Percentiles rank a stretch among this genome's conserved stretches.
These are phyloP conservation scores for Callionymus lyra DNA, from an alignment of 2,113 vertebrate genomes.

Conservation along the genomic window DNA sequence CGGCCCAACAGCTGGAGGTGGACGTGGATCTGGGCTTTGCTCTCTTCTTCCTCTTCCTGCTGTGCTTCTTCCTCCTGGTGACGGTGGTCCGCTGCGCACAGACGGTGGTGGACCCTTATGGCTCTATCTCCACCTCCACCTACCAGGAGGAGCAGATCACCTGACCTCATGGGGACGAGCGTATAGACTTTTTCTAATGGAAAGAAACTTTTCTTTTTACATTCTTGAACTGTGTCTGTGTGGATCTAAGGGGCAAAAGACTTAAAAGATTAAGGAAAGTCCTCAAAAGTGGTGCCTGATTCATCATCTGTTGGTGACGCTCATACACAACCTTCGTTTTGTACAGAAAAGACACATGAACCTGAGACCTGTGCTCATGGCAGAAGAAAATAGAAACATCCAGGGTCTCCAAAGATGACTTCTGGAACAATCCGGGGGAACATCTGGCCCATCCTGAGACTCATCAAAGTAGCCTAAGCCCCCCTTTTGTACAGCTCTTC, in stretches of 20 bases:
- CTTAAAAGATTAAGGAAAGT: too few relatives aligned
- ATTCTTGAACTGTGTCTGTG: not conserved
- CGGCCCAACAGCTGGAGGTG: conserved; percentile 41
- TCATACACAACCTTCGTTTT: too few relatives aligned
- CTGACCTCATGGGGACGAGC: conserved; percentile 17
- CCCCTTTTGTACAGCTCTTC: too few relatives aligned
- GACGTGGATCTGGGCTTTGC: conserved; percentile 74
- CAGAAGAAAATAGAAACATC: too few relatives aligned
- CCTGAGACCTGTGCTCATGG: too few relatives aligned
- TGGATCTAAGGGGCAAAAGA: not conserved
- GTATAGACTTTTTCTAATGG: not conserved
- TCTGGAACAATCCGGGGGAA: too few relatives aligned
- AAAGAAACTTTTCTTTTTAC: not conserved
- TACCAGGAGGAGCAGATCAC: conserved; percentile 75
- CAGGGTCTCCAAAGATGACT: too few relatives aligned
- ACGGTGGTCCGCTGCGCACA: conserved; percentile 70
- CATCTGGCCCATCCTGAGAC: too few relatives aligned
- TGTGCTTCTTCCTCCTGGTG: conserved; percentile 68
- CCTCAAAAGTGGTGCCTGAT: too few relatives aligned
- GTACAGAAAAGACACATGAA: too few relatives aligned
- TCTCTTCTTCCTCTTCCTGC: conserved; percentile 66
- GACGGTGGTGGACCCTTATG: conserved; percentile 72
- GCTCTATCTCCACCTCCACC: conserved; percentile 70
- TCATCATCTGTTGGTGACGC: too few relatives aligned
- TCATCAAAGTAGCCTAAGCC: too few relatives aligned